phyloP scores from a whole-genome alignment of 2,888 invertebrate species.

The Ophion costatus region DNA sequence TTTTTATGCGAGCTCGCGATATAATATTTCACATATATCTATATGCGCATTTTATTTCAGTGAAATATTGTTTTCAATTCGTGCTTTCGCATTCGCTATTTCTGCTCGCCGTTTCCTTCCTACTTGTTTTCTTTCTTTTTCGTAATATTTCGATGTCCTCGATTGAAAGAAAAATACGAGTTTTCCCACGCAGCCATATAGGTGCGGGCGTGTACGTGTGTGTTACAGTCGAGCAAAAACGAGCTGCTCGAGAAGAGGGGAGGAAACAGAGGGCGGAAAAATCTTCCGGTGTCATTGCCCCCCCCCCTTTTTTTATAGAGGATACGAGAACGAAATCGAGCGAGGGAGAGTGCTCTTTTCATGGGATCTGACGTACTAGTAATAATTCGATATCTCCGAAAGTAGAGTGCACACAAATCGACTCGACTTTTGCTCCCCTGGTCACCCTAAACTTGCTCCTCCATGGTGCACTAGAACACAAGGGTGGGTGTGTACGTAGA shows the following conservation, averaged over 20 bases:
- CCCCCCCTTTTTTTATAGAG: constrained; percentile 39
- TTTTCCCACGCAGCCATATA: background rate
- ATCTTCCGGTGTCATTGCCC: constrained; percentile 1
- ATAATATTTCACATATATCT: background rate
- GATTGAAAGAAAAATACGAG: constrained; percentile 37
- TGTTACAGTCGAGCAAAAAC: background rate
- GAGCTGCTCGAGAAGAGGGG: background rate
- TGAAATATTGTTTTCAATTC: constrained; percentile 50
- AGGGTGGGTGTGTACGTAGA: background rate
- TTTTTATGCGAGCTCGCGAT: constrained; percentile 30
- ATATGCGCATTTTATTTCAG: constrained; percentile 14
- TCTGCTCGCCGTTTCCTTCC: background rate
- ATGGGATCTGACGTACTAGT: constrained; percentile 44
- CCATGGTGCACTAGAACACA: background rate
- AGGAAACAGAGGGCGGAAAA: constrained; percentile 22
- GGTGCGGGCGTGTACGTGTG: background rate
- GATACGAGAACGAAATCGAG: constrained; percentile 54
- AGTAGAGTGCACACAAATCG: constrained; percentile 31
- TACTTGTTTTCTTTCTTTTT: background rate
- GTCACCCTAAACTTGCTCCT: constrained; percentile 1
- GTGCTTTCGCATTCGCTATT: constrained; percentile 34
- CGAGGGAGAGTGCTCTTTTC: constrained; percentile 54
- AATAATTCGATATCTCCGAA: constrained; percentile 59
- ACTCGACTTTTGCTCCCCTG: background rate
- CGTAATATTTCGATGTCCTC: constrained; percentile 35